These are phyloP conservation scores for Spilarctia lutea DNA, from an alignment of 2,888 invertebrate species.

Conservation along the genomic window DNA sequence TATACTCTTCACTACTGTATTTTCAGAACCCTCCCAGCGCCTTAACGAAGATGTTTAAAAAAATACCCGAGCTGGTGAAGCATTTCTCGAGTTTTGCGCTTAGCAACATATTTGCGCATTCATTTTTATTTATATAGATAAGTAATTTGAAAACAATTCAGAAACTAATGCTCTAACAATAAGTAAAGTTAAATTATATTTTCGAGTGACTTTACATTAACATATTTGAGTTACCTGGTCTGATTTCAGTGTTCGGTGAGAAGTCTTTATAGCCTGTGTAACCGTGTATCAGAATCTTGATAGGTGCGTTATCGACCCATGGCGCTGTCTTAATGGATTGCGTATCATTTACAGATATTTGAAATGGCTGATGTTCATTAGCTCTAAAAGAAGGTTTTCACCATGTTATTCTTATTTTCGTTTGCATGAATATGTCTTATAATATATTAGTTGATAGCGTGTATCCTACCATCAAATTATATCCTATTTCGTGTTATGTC, in stretches of 20 bases:
- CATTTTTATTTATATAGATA: too few relatives aligned
- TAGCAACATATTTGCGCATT: too few relatives aligned
- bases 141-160: too few relatives aligned
- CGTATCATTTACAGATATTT: constrained; percentile 70
- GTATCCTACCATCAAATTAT: too few relatives aligned
- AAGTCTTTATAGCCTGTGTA: constrained; percentile 88
- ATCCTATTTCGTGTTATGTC: not conserved
- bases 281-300: constrained; percentile 88
- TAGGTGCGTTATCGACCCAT: constrained; percentile 76
- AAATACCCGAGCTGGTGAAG: too few relatives aligned
- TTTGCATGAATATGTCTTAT: too few relatives aligned
- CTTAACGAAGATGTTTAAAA: too few relatives aligned
- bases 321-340: constrained; percentile 74
- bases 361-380: constrained; percentile 75
- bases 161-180: not conserved
- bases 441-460: not conserved
- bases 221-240: constrained; percentile 78
- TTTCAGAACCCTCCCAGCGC: too few relatives aligned
- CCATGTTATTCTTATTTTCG: not conserved
- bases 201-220: not conserved
- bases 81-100: too few relatives aligned
- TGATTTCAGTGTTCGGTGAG: constrained; percentile 87
- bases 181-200: not conserved
- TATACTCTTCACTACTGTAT: too few relatives aligned
- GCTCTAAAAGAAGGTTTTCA: constrained; percentile 56